Percentiles rank a stretch among this genome's conserved stretches.
These are phyloP conservation scores for Cenopis cana DNA, from an alignment of 2,888 invertebrate genomes.

Conservation along the genomic window DNA sequence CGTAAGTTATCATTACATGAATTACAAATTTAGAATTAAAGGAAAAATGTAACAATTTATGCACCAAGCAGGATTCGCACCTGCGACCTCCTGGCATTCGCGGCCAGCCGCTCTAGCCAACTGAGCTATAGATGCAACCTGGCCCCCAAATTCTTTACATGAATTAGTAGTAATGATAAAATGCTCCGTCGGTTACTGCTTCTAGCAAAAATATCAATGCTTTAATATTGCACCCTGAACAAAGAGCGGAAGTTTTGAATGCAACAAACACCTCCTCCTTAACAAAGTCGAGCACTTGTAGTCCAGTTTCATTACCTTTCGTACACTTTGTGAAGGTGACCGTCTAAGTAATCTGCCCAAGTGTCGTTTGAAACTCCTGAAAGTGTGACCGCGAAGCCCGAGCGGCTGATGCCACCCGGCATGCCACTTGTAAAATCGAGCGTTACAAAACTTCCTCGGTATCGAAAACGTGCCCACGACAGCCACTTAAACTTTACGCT, in stretches of 20 bases:
- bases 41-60: no score
- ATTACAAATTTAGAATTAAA: no score
- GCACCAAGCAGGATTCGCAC: no score
- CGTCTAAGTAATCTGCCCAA: constrained; percentile 56
- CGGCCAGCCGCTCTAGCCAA: no score
- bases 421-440: constrained; percentile 51
- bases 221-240: constrained; percentile 32
- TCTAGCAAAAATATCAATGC: constrained; percentile 12
- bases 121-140: no score
- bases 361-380: constrained; percentile 61
- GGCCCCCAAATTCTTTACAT: no score
- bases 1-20: no score
- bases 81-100: no score
- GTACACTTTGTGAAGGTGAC: constrained; percentile 51
- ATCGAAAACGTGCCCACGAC: constrained; percentile 54
- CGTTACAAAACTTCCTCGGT: constrained; percentile 55
- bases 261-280: constrained; percentile 45
- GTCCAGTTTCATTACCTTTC: constrained; percentile 51
- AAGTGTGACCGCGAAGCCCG: constrained; percentile 51
- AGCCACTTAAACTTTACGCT: constrained; percentile 51
- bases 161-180: background rate
- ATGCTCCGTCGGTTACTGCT: background rate
- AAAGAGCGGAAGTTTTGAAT: constrained; percentile 44
- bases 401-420: constrained; percentile 51
- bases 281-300: constrained; percentile 48